A percentile compares a stretch with the other conserved stretches of the same genome.
Evolutionary conservation across 2,113 vertebrate species (phyloP).

Genomic region (Chaenogobius annularis): DNA sequence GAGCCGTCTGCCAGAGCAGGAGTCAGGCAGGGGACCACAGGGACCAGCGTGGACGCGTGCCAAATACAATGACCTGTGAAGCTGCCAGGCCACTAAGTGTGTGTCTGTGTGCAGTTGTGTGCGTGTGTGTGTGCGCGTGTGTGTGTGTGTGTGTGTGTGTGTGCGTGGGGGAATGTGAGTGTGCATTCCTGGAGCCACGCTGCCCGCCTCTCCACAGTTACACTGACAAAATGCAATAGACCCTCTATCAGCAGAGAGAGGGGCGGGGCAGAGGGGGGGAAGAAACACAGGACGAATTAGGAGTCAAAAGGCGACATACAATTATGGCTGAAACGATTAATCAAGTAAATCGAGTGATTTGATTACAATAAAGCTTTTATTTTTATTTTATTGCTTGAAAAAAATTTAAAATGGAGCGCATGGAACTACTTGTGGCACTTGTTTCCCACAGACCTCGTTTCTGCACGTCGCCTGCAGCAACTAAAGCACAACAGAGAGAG

Average conservation of each 20-base stretch:
- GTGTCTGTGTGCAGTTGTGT: conserved; percentile 26
- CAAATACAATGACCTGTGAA: conserved; percentile 75
- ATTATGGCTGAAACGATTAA: neutral
- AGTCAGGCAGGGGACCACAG: conserved; percentile 62
- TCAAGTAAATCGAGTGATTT: too few species aligned
- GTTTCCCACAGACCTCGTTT: too few species aligned
- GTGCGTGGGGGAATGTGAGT: conserved; percentile 47
- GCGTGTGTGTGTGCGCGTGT: conserved; percentile 46
- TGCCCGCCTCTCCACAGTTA: conserved; percentile 56
- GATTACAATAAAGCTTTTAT: too few species aligned
- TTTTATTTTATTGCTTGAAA: too few species aligned
- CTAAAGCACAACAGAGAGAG: too few species aligned
- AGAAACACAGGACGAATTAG: neutral
- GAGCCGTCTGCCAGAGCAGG: conserved; percentile 70
- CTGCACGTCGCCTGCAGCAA: too few species aligned
- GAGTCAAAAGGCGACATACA: neutral
- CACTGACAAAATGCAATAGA: conserved; percentile 32
- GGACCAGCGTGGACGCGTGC: conserved; percentile 72
- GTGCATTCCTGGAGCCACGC: conserved; percentile 65
- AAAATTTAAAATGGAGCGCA: too few species aligned
- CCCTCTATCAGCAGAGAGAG: conserved; percentile 32
- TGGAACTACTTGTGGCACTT: too few species aligned
- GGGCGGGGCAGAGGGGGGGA: neutral
- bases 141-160: conserved; percentile 43
- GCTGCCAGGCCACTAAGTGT: conserved; percentile 62